Evolutionary conservation across 2,113 vertebrate species (phyloP).

Genomic region (Procavia capensis): DNA sequence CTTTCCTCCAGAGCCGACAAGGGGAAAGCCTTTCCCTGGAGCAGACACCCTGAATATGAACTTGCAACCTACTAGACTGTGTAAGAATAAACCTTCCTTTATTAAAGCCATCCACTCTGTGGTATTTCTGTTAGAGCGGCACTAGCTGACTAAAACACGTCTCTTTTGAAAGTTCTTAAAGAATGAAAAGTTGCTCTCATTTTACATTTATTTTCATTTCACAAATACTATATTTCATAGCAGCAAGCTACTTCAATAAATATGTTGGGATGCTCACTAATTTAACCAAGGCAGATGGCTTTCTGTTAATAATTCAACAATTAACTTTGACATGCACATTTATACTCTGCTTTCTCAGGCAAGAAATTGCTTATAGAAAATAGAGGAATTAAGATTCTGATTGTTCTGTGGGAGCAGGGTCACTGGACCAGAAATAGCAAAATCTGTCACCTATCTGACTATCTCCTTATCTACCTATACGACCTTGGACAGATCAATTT

Average conservation of each 20-base stretch:
- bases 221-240: not conserved
- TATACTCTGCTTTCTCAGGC: not conserved
- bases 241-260: not conserved
- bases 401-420: not conserved
- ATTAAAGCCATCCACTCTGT: no score
- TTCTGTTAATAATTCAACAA: conserved; percentile 50
- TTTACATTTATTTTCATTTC: conserved; percentile 21
- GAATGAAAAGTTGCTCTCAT: not conserved
- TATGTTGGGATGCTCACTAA: not conserved
- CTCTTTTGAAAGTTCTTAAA: not conserved
- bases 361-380: not conserved
- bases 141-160: no score
- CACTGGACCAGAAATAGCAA: not conserved
- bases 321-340: not conserved
- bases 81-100: no score
- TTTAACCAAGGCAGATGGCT: not conserved
- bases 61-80: no score
- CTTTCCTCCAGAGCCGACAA: no score
- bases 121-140: no score
- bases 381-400: not conserved
- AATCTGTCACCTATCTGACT: not conserved
- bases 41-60: no score
- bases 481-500: not conserved
- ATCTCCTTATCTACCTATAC: not conserved
- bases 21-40: no score